Evolutionary conservation across 2,797 vertebrate species (phyloP).

Genomic region (Hapalemur alaotrensis): DNA sequence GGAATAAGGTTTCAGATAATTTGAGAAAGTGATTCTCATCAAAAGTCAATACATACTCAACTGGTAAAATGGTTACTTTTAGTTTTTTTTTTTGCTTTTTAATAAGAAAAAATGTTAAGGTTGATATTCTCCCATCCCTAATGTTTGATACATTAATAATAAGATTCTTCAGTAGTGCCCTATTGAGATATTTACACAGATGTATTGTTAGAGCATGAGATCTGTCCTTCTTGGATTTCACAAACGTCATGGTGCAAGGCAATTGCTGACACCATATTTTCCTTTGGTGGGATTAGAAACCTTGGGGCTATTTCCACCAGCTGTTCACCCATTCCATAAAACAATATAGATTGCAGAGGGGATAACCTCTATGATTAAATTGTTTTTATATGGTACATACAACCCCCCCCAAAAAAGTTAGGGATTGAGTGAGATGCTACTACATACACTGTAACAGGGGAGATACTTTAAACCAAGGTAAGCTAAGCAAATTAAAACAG

Average conservation of each 20-base stretch:
- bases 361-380: neutral
- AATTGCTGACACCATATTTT: conserved; percentile 1
- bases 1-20: neutral
- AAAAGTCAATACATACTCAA: neutral
- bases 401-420: neutral
- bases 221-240: neutral
- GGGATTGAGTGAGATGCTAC: neutral
- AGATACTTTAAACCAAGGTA: neutral
- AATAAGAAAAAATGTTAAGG: neutral
- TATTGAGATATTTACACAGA: neutral
- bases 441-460: neutral
- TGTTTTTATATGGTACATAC: neutral
- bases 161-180: neutral
- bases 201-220: neutral
- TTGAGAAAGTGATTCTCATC: neutral
- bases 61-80: neutral
- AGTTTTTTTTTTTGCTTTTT: neutral
- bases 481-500: neutral
- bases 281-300: conserved; percentile 41
- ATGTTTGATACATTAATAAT: neutral
- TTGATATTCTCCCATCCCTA: neutral
- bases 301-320: conserved; percentile 57
- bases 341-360: conserved; percentile 26
- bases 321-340: conserved; percentile 36
- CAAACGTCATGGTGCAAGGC: neutral